These are phyloP conservation scores for Cotesia glomerata DNA, from an alignment of 1,140 invertebrate species.

Conservation along the genomic window DNA sequence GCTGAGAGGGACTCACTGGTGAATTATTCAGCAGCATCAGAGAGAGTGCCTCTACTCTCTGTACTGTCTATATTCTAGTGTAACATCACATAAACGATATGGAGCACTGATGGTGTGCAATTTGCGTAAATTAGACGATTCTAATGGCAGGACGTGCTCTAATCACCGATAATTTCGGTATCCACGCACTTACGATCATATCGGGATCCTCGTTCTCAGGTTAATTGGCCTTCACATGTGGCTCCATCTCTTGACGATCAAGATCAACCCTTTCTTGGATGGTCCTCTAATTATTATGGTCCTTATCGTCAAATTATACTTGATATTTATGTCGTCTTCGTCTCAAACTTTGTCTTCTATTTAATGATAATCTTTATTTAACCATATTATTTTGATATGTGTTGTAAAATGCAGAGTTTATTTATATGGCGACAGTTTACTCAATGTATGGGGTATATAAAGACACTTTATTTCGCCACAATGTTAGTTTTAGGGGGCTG, in stretches of 20 bases:
- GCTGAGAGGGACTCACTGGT: background rate
- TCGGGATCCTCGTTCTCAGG: background rate
- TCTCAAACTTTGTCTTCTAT: no score
- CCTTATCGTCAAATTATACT: background rate
- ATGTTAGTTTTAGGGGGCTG: constrained; percentile 22
- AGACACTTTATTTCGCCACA: constrained; percentile 5
- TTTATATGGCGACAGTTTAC: background rate
- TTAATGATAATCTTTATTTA: no score
- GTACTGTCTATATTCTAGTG: no score
- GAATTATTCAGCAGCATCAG: background rate
- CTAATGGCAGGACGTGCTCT: constrained; percentile 15
- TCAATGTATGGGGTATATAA: constrained; percentile 3
- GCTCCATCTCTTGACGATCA: background rate
- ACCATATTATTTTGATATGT: no score
- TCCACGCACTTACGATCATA: constrained; percentile 28
- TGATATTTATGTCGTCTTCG: no score
- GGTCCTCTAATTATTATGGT: background rate
- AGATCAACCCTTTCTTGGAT: background rate
- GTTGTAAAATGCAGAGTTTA: no score
- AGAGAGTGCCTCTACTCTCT: no score
- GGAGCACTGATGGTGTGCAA: constrained; percentile 37
- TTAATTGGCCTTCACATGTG: background rate
- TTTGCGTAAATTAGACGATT: constrained; percentile 63
- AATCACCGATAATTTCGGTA: constrained; percentile 46
- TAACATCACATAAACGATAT: constrained; percentile 2